Conservation (phyloP, 2,797 vertebrate species). For the Gallinago solitaria region DNA sequence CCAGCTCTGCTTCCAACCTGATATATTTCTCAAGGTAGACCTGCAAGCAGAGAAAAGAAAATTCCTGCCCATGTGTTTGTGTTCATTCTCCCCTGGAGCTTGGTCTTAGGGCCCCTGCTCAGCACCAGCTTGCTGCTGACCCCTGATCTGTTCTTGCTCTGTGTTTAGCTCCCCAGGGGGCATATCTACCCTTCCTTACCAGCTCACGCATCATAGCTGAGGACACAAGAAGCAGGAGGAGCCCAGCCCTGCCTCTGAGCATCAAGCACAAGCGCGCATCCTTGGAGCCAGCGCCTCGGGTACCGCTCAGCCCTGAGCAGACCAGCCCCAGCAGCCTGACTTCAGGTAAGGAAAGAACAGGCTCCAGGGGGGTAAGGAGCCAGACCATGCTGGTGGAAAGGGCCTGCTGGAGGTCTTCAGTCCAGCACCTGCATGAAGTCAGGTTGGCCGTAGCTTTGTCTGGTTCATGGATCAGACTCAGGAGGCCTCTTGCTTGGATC, state of each 20-base stretch:
- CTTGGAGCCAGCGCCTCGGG: constrained; percentile 77
- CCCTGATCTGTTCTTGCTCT: not conserved
- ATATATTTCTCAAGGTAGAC: not conserved
- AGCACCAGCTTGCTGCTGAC: not conserved
- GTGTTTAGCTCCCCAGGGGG: constrained; percentile 64
- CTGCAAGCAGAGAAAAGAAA: not conserved
- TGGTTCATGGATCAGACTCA: not conserved
- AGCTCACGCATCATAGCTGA: constrained; percentile 50
- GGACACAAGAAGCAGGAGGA: constrained; percentile 41
- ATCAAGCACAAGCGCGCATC: constrained; percentile 82
- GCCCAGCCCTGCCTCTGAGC: constrained; percentile 31
- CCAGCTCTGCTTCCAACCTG: constrained; percentile 77
- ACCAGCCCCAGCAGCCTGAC: constrained; percentile 57
- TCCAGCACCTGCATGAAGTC: not conserved
- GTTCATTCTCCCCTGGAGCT: not conserved
- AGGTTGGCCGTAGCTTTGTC: not conserved
- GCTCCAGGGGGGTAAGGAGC: not conserved
- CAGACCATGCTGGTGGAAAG: not conserved
- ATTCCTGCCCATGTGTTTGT: fast-evolving
- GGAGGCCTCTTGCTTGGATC: fast-evolving
- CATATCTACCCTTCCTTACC: constrained; percentile 54
- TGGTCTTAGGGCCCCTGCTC: not conserved
- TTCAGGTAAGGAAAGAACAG: constrained; percentile 42
- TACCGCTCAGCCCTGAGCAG: constrained; percentile 64
- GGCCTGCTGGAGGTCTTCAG: not conserved